Base-by-base conservation (phyloP, 2,888 invertebrate species). In the Patella depressa region DNA sequence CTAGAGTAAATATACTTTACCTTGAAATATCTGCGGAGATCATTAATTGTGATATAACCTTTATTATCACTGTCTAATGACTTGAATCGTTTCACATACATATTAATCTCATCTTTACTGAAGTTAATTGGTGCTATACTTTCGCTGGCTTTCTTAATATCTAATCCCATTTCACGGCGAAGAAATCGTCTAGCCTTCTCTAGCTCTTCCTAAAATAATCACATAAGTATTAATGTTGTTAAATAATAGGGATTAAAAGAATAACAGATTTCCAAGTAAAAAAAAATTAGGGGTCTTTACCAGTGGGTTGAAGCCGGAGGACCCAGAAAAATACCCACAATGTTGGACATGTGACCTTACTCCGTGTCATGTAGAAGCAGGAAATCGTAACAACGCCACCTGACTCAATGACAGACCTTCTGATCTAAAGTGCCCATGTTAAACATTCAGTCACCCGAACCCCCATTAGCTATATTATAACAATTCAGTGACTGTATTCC, bases 41-140 rank as follows among this genome's bases (percentile, higher is more conserved):
- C 99, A 91, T 98, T 98, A 87, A 99, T 96, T 45, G 99, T 98
- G 80, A 99, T 98, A 92, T 96, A 99, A 85, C 99, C 99, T 92
- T 99, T 99, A 89, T 96, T 95, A 89, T 98, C 98, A 87, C 95
- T 95, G 93, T 99, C 99, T 84, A 99, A 96, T 87, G 96, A 94
- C 91, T 97, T 95, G 95, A 99, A 99, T 79, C 98, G 94, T 90
- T 97, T 97, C 88, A 97, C 96, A 92, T 98, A 98, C 12, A 95
- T 93, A 92, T 97, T 96, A 87, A 98, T 96, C 93, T 99, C 99
- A 80, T 97, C 97, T 92, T 96, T 96, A 84, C 95, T 96, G 75
- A 99, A 94, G 92, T 97, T 97, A 88, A 98, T 96, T 2, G 97
- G 97, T 83, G 96, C 95, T 53, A 87, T 91, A 96, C 96, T 89